These are phyloP conservation scores for Dendroctonus ponderosae DNA, from an alignment of 1,140 invertebrate species.

Conservation along the genomic window DNA sequence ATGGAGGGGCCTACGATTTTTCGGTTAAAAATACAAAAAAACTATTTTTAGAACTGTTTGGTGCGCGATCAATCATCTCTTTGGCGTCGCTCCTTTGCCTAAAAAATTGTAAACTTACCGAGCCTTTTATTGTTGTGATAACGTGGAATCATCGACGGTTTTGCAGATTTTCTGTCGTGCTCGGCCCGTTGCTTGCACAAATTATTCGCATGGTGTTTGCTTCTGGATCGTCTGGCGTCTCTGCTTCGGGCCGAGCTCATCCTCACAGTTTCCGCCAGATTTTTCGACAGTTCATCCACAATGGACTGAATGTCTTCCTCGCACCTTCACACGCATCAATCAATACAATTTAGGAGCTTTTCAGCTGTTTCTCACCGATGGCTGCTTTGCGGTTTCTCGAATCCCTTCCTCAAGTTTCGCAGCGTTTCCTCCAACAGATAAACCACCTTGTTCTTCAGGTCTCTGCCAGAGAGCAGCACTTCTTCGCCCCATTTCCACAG, in stretches of 20 bases:
- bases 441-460: conserved; percentile 41
- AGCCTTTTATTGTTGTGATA: neutral
- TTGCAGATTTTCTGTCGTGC: neutral
- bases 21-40: conserved; percentile 19
- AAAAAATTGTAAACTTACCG: conserved; percentile 14
- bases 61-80: conserved; percentile 20
- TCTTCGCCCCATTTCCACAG: conserved; percentile 44
- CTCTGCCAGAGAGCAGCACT: conserved; percentile 37
- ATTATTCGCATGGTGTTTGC: too few species aligned
- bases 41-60: conserved; percentile 26
- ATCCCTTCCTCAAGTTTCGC: conserved; percentile 29
- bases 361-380: neutral
- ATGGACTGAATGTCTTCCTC: conserved; percentile 32
- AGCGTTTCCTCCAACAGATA: conserved; percentile 35
- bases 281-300: conserved; percentile 30
- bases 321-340: neutral
- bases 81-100: neutral
- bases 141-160: conserved; percentile 20
- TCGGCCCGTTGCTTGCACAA: too few species aligned
- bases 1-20: conserved; percentile 16
- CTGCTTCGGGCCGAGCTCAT: neutral
- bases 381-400: conserved; percentile 10
- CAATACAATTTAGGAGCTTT: neutral
- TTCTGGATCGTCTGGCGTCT: too few species aligned
- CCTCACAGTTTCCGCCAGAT: conserved; percentile 20